These are phyloP conservation scores for Probosciger aterrimus DNA, from an alignment of 2,113 vertebrate genomes.

Conservation along the genomic window DNA sequence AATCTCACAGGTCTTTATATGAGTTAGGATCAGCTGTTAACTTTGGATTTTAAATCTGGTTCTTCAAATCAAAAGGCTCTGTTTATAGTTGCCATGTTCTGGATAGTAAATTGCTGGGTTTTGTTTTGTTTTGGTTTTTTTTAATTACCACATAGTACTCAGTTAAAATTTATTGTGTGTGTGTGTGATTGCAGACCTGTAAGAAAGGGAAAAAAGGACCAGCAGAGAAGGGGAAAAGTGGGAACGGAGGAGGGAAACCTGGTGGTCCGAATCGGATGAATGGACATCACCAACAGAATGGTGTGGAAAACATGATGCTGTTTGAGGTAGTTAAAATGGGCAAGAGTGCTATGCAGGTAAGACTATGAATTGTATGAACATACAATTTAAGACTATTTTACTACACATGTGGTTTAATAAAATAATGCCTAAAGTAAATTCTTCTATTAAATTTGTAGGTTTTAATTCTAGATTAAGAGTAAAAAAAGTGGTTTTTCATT, in stretches of 20 bases:
- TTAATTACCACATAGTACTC: neutral
- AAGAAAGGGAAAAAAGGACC: slow-evolving; percentile 93
- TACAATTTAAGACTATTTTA: neutral
- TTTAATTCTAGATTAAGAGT: neutral
- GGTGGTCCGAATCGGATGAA: slow-evolving; percentile 90
- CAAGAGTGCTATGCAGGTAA: slow-evolving; percentile 99
- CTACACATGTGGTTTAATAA: neutral
- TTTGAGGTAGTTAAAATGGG: slow-evolving; percentile 98
- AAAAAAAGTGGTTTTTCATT: neutral
- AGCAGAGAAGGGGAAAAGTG: slow-evolving; percentile 90
- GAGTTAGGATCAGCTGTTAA: neutral
- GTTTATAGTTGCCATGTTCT: neutral
- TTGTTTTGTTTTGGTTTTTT: neutral
- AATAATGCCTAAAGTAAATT: neutral
- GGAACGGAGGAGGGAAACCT: slow-evolving; percentile 81
- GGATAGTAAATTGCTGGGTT: neutral
- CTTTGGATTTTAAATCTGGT: neutral
- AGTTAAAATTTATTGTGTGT: neutral
- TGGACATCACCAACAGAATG: slow-evolving; percentile 99
- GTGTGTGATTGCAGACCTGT: slow-evolving; percentile 76
- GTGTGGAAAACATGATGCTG: slow-evolving; percentile 98
- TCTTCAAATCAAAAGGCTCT: neutral
- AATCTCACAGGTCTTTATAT: neutral
- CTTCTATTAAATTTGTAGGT: neutral
- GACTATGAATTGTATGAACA: neutral